These are phyloP conservation scores for Phylloscopus trochiloides DNA, from an alignment of 2,113 vertebrate species.

Conservation along the genomic window DNA sequence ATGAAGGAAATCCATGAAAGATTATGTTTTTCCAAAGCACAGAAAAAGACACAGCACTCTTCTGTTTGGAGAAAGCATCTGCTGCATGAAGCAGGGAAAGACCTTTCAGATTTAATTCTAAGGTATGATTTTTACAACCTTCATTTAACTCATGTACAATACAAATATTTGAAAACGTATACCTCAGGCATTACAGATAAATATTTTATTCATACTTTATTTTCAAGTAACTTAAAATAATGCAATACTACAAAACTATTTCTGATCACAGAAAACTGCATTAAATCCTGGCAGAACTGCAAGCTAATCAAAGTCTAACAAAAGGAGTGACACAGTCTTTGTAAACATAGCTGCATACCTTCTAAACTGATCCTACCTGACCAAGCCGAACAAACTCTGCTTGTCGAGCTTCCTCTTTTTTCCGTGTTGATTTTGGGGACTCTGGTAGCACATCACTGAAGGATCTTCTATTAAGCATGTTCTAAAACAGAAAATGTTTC, in stretches of 20 bases:
- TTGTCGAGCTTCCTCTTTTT: slow-evolving; percentile 97
- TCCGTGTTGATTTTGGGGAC: slow-evolving; percentile 94
- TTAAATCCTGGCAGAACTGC: not conserved
- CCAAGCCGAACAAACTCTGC: slow-evolving; percentile 96
- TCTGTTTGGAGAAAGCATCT: not conserved
- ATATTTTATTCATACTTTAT: not conserved
- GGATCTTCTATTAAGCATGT: slow-evolving; percentile 96
- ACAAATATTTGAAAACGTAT: not conserved
- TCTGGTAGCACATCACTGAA: slow-evolving; percentile 97
- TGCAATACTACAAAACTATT: not conserved
- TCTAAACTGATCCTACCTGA: slow-evolving; percentile 78
- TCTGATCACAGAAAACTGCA: not conserved
- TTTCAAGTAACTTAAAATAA: not conserved
- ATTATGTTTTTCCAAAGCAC: not conserved
- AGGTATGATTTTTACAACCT: not conserved
- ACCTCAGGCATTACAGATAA: not conserved
- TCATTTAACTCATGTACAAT: not conserved
- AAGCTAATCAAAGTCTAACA: not conserved
- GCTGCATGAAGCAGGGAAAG: not conserved
- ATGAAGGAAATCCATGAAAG: not conserved
- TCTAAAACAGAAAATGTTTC: slow-evolving; percentile 78
- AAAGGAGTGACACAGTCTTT: not conserved
- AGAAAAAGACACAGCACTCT: not conserved
- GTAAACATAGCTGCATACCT: not conserved
- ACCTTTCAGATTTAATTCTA: not conserved